Evolutionary conservation across 53 echinoderm and acorn worm species (phyloP).

Genomic region (Apostichopus leukothele): DNA sequence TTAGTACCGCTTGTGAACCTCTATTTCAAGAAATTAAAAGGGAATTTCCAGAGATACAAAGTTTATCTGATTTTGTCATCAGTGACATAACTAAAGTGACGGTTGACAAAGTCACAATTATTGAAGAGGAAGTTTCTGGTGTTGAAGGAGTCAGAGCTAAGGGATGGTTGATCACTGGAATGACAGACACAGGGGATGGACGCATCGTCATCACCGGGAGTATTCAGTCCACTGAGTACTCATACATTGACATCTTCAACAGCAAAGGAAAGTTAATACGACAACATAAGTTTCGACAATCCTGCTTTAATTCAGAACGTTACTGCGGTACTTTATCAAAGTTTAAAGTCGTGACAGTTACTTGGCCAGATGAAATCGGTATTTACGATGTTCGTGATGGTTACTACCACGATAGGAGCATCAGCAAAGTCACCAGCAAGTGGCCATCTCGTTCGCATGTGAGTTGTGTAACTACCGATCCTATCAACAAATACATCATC

Average conservation of each 20-base stretch:
- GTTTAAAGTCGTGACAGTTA: not conserved
- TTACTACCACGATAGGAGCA: not conserved
- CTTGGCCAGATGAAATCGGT: not conserved
- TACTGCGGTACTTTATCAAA: not conserved
- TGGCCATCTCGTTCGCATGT: not conserved
- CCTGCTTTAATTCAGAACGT: not conserved
- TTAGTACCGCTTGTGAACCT: too few relatives aligned
- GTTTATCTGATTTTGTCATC: too few relatives aligned
- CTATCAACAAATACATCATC: not conserved
- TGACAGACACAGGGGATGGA: too few relatives aligned
- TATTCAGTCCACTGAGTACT: not conserved
- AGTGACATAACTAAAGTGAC: too few relatives aligned
- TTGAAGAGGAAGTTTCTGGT: too few relatives aligned
- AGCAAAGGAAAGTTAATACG: not conserved
- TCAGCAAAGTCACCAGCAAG: not conserved
- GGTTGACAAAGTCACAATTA: too few relatives aligned
- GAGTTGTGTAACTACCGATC: not conserved
- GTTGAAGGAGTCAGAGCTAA: too few relatives aligned
- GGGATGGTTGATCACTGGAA: too few relatives aligned
- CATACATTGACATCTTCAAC: not conserved
- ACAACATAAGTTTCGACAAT: not conserved
- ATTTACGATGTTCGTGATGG: not conserved
- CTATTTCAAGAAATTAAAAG: too few relatives aligned
- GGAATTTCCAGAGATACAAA: too few relatives aligned
- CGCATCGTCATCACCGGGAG: too few relatives aligned